A percentile compares a stretch with the other conserved stretches of the same genome.
phyloP scores from a whole-genome alignment of 1,140 invertebrate species.

The Pissodes strobi region DNA sequence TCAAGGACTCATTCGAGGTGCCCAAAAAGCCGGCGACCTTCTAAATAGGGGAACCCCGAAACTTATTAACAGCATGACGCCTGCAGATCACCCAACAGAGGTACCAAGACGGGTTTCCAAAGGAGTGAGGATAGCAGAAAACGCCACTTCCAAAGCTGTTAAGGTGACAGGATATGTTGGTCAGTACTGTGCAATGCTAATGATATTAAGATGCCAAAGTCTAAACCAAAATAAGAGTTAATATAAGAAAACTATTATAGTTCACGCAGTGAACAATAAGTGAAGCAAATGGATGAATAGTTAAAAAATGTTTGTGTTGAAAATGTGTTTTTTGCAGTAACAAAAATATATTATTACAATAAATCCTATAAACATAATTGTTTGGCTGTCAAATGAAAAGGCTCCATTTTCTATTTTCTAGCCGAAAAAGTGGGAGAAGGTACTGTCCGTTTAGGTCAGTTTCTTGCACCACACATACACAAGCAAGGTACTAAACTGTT shows the following conservation, averaged over 20 bases:
- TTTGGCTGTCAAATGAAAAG: background rate
- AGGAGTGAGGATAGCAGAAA: constrained; percentile 66
- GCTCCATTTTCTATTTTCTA: too few species aligned
- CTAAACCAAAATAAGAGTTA: too few species aligned
- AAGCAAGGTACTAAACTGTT: constrained; percentile 65
- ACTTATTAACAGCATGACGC: constrained; percentile 62
- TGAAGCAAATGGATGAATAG: too few species aligned
- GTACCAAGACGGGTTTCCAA: constrained; percentile 59
- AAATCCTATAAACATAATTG: too few species aligned
- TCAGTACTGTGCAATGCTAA: constrained; percentile 51
- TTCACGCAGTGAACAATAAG: too few species aligned
- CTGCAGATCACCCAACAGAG: constrained; percentile 56
- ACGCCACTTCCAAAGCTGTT: constrained; percentile 65
- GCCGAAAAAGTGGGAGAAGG: constrained; percentile 68
- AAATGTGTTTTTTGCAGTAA: too few species aligned
- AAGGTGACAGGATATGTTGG: constrained; percentile 65
- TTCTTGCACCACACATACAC: constrained; percentile 69
- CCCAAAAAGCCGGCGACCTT: constrained; percentile 65
- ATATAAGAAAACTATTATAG: too few species aligned
- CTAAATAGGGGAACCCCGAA: constrained; percentile 66
- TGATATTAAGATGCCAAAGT: background rate
- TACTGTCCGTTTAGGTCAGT: constrained; percentile 65
- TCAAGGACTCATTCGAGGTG: constrained; percentile 67
- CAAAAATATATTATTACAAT: too few species aligned
- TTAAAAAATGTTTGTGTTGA: too few species aligned